phyloP scores from a whole-genome alignment of 2,113 vertebrate species.

The Hydrochoerus hydrochaeris region DNA sequence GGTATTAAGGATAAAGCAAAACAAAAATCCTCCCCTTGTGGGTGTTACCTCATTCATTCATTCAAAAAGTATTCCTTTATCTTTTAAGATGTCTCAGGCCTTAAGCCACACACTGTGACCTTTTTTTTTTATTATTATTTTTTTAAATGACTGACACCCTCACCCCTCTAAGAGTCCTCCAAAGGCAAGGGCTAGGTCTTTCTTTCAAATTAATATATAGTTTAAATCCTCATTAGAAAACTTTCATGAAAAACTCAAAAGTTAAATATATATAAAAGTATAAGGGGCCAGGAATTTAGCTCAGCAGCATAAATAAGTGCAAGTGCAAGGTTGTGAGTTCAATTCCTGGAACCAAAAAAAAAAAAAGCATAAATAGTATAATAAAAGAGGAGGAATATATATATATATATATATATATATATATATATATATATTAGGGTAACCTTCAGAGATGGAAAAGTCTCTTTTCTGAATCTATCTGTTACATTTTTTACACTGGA shows the following conservation, averaged over 20 bases:
- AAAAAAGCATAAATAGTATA: not conserved
- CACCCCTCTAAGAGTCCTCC: not conserved
- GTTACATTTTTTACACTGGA: not conserved
- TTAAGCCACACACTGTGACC: not conserved
- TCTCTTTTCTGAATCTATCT: not conserved
- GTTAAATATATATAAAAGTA: not conserved
- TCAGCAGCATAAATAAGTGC: too few relatives aligned
- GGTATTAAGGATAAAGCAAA: not conserved
- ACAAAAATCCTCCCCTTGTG: not conserved
- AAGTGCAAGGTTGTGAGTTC: too few relatives aligned
- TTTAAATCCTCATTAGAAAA: not conserved
- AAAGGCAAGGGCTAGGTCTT: not conserved
- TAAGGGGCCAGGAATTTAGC: not conserved
- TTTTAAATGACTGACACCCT: not conserved
- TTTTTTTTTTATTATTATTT: not conserved
- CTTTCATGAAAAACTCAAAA: conserved; percentile 14
- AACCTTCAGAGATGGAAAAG: not conserved
- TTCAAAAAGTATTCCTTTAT: not conserved
- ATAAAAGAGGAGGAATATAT: not conserved
- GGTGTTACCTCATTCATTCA: not conserved
- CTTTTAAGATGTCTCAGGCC: not conserved
- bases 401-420: not conserved
- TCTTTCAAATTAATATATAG: not conserved
- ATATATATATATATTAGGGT: not conserved
- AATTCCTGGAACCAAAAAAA: too few relatives aligned